phyloP scores from a whole-genome alignment of 2,113 vertebrate genomes.

The Phalacrocorax carbo region DNA sequence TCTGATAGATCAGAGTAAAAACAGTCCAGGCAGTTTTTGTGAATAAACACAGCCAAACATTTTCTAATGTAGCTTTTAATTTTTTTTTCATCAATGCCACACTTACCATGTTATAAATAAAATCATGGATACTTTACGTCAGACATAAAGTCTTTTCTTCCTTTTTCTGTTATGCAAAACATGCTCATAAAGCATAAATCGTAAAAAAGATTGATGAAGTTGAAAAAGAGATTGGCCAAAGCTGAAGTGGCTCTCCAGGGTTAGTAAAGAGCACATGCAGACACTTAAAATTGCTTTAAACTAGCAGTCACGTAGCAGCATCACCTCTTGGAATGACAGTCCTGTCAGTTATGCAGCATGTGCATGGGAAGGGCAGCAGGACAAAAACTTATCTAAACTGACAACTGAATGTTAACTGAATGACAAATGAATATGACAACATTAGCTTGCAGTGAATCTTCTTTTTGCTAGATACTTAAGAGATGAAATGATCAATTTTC shows the following conservation, averaged over 20 bases:
- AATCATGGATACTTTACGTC: neutral
- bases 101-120: neutral
- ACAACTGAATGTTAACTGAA: neutral
- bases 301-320: neutral
- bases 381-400: neutral
- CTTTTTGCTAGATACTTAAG: neutral
- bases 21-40: neutral
- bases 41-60: neutral
- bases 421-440: neutral
- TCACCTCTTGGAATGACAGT: neutral
- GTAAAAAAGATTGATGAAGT: neutral
- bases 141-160: neutral
- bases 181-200: neutral
- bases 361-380: neutral
- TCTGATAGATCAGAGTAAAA: neutral
- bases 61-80: neutral
- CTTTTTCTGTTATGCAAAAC: conserved; percentile 12
- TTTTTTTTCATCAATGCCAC: neutral
- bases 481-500: neutral
- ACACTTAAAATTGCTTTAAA: neutral
- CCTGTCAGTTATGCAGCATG: neutral
- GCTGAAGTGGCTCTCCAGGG: neutral
- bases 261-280: conserved; percentile 14
- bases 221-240: neutral
- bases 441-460: neutral